phyloP scores from a whole-genome alignment of 1,140 invertebrate genomes.

The Rhagoletis zephyria region DNA sequence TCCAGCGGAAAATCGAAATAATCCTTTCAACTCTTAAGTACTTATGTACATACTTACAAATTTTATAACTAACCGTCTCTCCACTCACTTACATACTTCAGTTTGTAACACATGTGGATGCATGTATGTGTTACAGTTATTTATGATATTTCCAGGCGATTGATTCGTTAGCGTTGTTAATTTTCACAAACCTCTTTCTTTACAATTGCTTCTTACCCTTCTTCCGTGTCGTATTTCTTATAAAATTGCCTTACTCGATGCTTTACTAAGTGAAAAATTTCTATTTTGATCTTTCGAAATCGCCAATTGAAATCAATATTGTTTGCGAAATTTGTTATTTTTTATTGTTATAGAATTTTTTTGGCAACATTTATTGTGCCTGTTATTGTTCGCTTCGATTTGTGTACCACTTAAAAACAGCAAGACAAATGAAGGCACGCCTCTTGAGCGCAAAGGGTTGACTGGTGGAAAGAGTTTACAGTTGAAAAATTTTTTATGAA shows the following conservation, averaged over 20 bases:
- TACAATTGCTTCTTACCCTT: conserved; percentile 6
- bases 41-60: not conserved
- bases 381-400: not conserved
- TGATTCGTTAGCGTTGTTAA: conserved; percentile 40
- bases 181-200: not conserved
- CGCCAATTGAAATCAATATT: conserved; percentile 46
- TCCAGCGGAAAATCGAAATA: conserved; percentile 48
- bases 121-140: conserved; percentile 27
- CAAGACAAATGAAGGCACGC: not conserved
- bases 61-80: not conserved
- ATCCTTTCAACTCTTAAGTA: conserved; percentile 27
- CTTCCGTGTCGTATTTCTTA: not conserved
- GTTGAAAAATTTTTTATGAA: not conserved
- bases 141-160: conserved; percentile 44
- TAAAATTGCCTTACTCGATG: not conserved
- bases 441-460: conserved; percentile 37
- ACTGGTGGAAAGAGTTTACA: not conserved
- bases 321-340: conserved; percentile 40
- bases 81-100: not conserved
- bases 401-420: not conserved
- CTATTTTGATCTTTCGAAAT: conserved; percentile 13
- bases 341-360: conserved; percentile 14
- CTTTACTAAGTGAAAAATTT: conserved; percentile 28
- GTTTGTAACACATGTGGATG: not conserved
- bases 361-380: conserved; percentile 18